Evolutionary conservation across 2,888 invertebrate species (phyloP).

Genomic region (Byasa hedistus): DNA sequence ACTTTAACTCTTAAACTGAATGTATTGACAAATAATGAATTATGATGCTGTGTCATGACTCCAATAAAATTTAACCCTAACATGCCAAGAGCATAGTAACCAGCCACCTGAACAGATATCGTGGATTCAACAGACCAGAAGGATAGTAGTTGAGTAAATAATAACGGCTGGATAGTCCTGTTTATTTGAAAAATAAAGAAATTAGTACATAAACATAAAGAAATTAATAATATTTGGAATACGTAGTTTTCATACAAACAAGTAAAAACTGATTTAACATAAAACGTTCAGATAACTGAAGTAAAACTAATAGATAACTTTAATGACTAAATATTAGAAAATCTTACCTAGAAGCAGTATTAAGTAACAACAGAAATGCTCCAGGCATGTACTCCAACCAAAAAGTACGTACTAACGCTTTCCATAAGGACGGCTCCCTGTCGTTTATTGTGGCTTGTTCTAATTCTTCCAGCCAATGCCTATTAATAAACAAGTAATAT

Average conservation of each 20-base stretch:
- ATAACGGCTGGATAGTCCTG: slow-evolving; percentile 76
- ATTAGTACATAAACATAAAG: not conserved
- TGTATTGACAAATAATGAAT: slow-evolving; percentile 80
- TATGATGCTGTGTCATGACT: slow-evolving; percentile 85
- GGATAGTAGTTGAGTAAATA: slow-evolving; percentile 72
- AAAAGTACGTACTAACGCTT: slow-evolving; percentile 79
- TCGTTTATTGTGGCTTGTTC: slow-evolving; percentile 59
- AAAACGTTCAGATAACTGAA: not conserved
- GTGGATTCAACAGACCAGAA: slow-evolving; percentile 73
- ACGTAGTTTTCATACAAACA: too few species aligned
- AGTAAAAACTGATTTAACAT: slow-evolving; percentile 11
- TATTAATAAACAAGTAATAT: slow-evolving; percentile 37
- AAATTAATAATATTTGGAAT: not conserved
- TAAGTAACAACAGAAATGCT: slow-evolving; percentile 74
- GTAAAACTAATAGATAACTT: not conserved
- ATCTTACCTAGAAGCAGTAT: slow-evolving; percentile 76
- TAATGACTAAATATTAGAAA: not conserved
- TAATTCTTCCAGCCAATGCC: slow-evolving; percentile 81
- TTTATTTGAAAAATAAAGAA: slow-evolving; percentile 1
- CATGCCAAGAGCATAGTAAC: slow-evolving; percentile 76
- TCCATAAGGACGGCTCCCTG: slow-evolving; percentile 79
- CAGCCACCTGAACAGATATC: slow-evolving; percentile 70
- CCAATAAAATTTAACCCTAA: slow-evolving; percentile 73
- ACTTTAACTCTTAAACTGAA: slow-evolving; percentile 86
- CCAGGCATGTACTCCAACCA: slow-evolving; percentile 78